phyloP scores from a whole-genome alignment of 2,797 vertebrate species.

The Denticeps clupeoides region DNA sequence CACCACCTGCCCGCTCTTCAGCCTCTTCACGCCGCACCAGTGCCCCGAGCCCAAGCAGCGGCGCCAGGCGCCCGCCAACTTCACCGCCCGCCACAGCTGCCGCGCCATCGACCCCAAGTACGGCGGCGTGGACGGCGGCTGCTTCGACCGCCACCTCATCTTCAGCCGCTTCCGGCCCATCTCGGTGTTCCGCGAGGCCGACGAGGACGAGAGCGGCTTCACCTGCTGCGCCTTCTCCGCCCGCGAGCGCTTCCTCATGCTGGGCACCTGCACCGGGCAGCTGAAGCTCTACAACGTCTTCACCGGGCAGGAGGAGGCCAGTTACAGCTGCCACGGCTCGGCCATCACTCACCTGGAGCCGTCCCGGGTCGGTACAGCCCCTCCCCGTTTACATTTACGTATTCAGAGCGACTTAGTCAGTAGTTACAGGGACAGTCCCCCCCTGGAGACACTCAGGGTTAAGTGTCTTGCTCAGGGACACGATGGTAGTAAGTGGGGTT shows the following conservation, averaged over 20 bases:
- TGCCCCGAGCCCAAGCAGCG: conserved; percentile 99
- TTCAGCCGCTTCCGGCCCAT: conserved; percentile 98
- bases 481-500: too few relatives aligned
- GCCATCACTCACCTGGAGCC: conserved; percentile 96
- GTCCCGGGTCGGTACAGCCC: conserved; percentile 86
- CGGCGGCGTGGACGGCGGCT: conserved; percentile 93
- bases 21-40: conserved; percentile 96
- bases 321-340: conserved; percentile 94
- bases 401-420: too few relatives aligned
- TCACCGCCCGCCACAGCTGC: conserved; percentile 86
- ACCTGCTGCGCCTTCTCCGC: conserved; percentile 97
- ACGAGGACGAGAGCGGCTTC: conserved; percentile 95
- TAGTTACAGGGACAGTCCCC: too few relatives aligned
- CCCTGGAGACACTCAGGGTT: too few relatives aligned
- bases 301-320: conserved; percentile 94
- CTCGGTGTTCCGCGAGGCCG: conserved; percentile 94
- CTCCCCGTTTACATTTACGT: too few relatives aligned
- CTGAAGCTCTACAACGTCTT: conserved; percentile 97
- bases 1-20: conserved; percentile 95
- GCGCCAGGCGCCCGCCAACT: conserved; percentile 92
- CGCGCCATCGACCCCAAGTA: conserved; percentile 94
- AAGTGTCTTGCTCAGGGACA: too few relatives aligned
- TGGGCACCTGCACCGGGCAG: conserved; percentile 92
- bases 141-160: conserved; percentile 97
- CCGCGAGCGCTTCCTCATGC: conserved; percentile 92